phyloP scores from a whole-genome alignment of 2,113 vertebrate species.

The Elaphurus davidianus region DNA sequence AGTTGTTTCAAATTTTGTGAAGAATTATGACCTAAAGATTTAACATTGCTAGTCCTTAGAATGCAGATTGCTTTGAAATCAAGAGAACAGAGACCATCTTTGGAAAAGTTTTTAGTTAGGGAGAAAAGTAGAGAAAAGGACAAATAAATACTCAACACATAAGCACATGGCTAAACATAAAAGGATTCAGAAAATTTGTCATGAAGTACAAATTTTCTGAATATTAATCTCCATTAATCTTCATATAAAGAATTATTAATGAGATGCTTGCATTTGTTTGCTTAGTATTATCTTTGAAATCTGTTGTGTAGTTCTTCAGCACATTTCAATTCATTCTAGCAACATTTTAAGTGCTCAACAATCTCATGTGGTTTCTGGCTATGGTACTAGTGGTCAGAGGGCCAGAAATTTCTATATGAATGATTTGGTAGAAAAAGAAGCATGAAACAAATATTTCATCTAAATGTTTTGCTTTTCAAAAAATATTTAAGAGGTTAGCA shows the following conservation, averaged over 20 bases:
- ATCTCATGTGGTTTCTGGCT: background rate
- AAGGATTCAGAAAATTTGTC: background rate
- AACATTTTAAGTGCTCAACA: background rate
- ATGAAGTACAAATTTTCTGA: background rate
- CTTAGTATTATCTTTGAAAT: background rate
- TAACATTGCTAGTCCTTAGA: background rate
- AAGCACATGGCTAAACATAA: background rate
- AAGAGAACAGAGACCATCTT: background rate
- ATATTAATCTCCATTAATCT: background rate
- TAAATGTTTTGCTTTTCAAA: background rate
- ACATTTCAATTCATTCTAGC: background rate
- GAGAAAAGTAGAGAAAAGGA: background rate
- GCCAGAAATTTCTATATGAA: background rate
- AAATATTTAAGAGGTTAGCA: background rate
- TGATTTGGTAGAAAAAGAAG: background rate
- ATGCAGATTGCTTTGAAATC: background rate
- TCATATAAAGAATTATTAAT: background rate
- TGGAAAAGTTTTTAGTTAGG: background rate
- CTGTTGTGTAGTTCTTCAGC: background rate
- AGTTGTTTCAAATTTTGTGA: background rate
- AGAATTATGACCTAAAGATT: background rate
- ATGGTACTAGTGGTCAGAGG: background rate
- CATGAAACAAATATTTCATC: background rate
- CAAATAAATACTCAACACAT: background rate
- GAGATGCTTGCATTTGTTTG: background rate